Evolutionary conservation across 2,888 invertebrate genomes (phyloP).

Genomic region (Harpalus rubripes): DNA sequence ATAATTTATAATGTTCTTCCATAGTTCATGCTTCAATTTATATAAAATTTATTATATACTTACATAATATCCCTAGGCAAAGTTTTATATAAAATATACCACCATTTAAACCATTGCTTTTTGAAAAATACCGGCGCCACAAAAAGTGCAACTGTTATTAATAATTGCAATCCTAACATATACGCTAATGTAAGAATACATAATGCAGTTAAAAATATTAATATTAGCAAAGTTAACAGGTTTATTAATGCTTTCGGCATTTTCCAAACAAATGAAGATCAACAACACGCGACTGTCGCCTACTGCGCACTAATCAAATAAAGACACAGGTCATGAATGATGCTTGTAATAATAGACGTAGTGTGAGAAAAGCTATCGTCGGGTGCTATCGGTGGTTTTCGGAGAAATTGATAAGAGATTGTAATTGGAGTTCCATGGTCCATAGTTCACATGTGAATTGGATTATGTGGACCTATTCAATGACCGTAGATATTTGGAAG

Average conservation of each 20-base stretch:
- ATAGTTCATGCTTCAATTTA: not conserved
- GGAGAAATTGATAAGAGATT: conserved; percentile 31
- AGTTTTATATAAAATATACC: conserved; percentile 83
- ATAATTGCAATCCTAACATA: conserved; percentile 51
- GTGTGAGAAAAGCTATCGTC: not conserved
- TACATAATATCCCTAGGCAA: conserved; percentile 84
- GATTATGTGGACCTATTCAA: conserved; percentile 4
- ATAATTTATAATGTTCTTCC: not conserved
- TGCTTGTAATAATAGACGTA: not conserved
- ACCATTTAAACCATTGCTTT: conserved; percentile 74
- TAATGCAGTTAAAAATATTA: conserved; percentile 30
- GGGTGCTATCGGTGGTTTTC: not conserved
- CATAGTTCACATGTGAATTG: not conserved
- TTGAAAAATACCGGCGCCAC: conserved; percentile 68
- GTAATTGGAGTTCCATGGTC: not conserved
- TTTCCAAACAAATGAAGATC: conserved; percentile 3
- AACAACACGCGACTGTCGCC: conserved; percentile 10
- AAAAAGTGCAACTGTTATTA: conserved; percentile 31
- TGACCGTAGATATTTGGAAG: not conserved
- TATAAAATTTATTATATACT: conserved; percentile 75
- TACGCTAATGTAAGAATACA: conserved; percentile 34
- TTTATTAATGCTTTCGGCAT: conserved; percentile 43
- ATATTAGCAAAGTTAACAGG: conserved; percentile 35
- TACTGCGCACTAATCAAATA: conserved; percentile 11
- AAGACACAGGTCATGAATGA: conserved; percentile 2